Evolutionary conservation across 2,797 vertebrate species (phyloP), one percentile per base, ranked within the genome.

Genomic region (Typhlichthys eigenmanni): DNA sequence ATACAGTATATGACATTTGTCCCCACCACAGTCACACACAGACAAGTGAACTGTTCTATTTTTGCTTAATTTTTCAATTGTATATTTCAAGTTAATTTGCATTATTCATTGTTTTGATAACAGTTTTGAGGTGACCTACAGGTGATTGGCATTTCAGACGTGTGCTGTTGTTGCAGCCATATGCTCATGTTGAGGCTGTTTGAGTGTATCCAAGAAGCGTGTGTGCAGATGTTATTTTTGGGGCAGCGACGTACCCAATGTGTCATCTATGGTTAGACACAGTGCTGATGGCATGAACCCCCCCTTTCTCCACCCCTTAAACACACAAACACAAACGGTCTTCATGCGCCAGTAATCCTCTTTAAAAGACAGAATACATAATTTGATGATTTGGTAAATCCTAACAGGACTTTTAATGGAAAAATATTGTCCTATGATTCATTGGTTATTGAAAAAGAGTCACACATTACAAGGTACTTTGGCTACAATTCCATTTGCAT

Each of bases 261-360:
- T 87, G 82, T 87, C 79, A 55, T 13, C 68, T 67, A 12, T 29
- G 9, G 65, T 85, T 84, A 66, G 79, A 80, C 74, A 69, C 59
- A 66, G 64, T 62, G 67, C 65, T 34, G 49, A 5, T 55, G 61
- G 57, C 56, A 19, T 11, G 4, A 29, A 5, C 53, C 50, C 52
- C 43, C 12, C 46, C 62, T 64, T 29, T 4, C 29, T 67, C 45
- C 55, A 38, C 17, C 14, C 12, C 38, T 29, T 52, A 69, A 29
- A 58, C 66, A 48, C 43, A 65, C 4, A 5, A 8, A 53, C 7
- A 64, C 5, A 16, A 38, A 53, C 2, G 0, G 48, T 16, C 8
- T 34, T 16, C 2, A 29, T 24, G 10, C 24, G 4, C 8, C n/a
- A 19, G 29, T 55, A 5, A 46, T 17, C 55, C 3, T 0, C 13